Percentiles rank a stretch among this genome's conserved stretches.
phyloP scores from a whole-genome alignment of 1,140 invertebrate species.

The Bombus soroeensis region DNA sequence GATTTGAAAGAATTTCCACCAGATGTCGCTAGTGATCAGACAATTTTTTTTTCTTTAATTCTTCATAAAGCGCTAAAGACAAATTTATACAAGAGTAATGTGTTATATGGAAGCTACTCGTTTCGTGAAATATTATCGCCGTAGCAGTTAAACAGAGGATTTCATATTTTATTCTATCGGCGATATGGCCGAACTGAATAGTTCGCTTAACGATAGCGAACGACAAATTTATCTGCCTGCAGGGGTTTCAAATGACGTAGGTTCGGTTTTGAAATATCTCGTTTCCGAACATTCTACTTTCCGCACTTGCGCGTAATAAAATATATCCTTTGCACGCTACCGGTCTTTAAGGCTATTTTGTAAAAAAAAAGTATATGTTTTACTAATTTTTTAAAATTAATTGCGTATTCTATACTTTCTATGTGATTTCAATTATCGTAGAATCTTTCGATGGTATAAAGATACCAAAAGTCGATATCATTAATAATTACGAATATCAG shows the following conservation, averaged over 20 bases:
- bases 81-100: not conserved
- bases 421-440: too few species aligned
- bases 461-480: too few species aligned
- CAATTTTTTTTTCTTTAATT: not conserved
- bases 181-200: not conserved
- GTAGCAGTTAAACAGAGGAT: not conserved
- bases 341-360: too few species aligned
- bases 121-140: not conserved
- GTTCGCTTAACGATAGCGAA: not conserved
- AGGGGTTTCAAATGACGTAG: not conserved
- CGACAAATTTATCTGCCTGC: not conserved
- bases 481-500: too few species aligned
- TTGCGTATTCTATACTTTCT: too few species aligned
- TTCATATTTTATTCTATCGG: not conserved
- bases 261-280: not conserved
- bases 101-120: not conserved
- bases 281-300: not conserved
- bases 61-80: not conserved
- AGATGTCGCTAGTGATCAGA: not conserved
- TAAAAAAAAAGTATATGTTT: too few species aligned
- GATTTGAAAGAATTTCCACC: not conserved
- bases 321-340: too few species aligned
- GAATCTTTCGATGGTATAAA: too few species aligned
- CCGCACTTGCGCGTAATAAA: too few species aligned
- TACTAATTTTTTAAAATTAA: too few species aligned